A percentile compares a stretch with the other conserved stretches of the same genome.
Conservation (phyloP, 1,140 invertebrate genomes). For the Philopotamus ludificatus region DNA sequence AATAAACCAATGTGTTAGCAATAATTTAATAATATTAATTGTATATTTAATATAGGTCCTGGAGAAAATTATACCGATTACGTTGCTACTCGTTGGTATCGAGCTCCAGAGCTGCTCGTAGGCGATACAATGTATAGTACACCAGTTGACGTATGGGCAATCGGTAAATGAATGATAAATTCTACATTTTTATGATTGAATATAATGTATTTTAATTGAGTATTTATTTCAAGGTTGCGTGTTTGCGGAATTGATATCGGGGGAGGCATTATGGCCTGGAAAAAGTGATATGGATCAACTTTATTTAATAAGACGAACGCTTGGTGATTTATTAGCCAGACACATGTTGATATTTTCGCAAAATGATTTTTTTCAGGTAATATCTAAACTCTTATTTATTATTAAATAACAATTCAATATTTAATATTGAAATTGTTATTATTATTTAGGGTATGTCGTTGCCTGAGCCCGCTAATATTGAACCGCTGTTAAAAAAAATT, state of each 20-base stretch:
- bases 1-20: background rate
- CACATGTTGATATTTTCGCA: constrained; percentile 94
- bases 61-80: constrained; percentile 99
- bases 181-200: constrained; percentile 6
- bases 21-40: background rate
- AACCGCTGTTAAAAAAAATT: constrained; percentile 81
- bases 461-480: constrained; percentile 86
- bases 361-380: constrained; percentile 83
- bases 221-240: constrained; percentile 72
- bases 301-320: constrained; percentile 89
- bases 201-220: background rate
- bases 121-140: constrained; percentile 97
- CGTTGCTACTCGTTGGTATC: constrained; percentile 98
- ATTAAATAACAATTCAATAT: background rate
- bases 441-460: constrained; percentile 79
- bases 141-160: constrained; percentile 97
- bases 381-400: constrained; percentile 31
- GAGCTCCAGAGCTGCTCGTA: constrained; percentile 93
- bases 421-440: constrained; percentile 1
- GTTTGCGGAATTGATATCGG: constrained; percentile 90
- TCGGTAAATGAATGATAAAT: constrained; percentile 56
- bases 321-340: constrained; percentile 86
- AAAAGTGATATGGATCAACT: constrained; percentile 98
- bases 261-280: constrained; percentile 96
- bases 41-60: constrained; percentile 59